Evolutionary conservation across 2,113 vertebrate genomes (phyloP), one percentile per base, ranked within the genome.

Genomic region (Connochaetes taurinus): DNA sequence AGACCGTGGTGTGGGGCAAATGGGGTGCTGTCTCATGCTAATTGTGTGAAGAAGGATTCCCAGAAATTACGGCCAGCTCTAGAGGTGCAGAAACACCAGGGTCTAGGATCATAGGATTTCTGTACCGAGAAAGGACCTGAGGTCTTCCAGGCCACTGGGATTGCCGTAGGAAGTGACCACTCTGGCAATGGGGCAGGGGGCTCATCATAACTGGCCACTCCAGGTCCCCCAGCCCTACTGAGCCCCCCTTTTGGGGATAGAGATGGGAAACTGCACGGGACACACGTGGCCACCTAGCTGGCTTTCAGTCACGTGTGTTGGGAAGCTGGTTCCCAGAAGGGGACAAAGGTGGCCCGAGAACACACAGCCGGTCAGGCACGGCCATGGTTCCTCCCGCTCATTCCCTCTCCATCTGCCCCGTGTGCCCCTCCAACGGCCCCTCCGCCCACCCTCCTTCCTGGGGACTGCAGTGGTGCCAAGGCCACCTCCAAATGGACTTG

Each of bases 121-220:
- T 84, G 71, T n/a, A 17, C 14, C 2, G 8, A 58, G 55, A 58
- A 58, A 76, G 21, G 67, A 21, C 31, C 76, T 2, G 8, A n/a
- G 36, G 36, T 40, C 58, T 86, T 86, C 53, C 12, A 17, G 47
- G 33, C 74, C 14, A 12, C 17, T 1, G n/a, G 50, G 86, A 67
- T 1, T 23, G 7, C 27, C 50, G 86, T 23, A 47, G 23, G 55
- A 80, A 78, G 67, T 6, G 17, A 36, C 71, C 71, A 14, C 82
- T 3, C 19, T 9, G n/a, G 50, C 50, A 29, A 0, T 6, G 13
- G 53, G 33, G 25, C n/a, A 31, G 33, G 40, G 43, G 11, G 29
- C 33, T 76, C 3, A 2, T 67, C 57, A n/a, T 29, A 52, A 55
- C 40, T 2, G 27, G 23, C 13, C 8, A 67, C 53, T 90, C 43